Evolutionary conservation across 2,888 invertebrate species (phyloP).

Genomic region (Thelaira solivaga): DNA sequence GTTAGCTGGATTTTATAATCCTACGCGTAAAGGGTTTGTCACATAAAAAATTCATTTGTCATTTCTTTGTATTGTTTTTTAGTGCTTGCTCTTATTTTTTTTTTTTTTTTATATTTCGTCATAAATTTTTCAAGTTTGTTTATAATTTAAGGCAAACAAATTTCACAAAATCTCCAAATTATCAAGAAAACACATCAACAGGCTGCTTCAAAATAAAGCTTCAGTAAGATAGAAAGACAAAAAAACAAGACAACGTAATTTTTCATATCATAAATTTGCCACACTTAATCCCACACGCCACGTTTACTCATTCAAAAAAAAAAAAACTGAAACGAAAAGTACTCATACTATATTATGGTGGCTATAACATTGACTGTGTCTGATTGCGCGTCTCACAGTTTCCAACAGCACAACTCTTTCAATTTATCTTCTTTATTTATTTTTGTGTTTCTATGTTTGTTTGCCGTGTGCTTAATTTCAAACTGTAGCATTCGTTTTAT

Average conservation of each 20-base stretch:
- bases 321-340: neutral
- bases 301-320: conserved; percentile 42
- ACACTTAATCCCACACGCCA: conserved; percentile 74
- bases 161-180: conserved; percentile 65
- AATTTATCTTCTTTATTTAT: conserved; percentile 60
- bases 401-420: conserved; percentile 40
- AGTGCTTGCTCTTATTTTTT: neutral
- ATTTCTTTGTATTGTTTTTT: conserved; percentile 62
- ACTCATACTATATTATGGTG: no score
- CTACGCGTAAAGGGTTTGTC: conserved; percentile 72
- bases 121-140: conserved; percentile 30
- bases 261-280: conserved; percentile 74
- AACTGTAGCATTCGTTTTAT: conserved; percentile 62
- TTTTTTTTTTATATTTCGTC: conserved; percentile 2
- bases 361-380: conserved; percentile 27
- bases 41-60: conserved; percentile 75
- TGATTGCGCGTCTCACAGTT: conserved; percentile 12
- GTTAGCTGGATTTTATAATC: conserved; percentile 64
- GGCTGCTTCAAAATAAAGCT: conserved; percentile 36
- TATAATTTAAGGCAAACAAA: conserved; percentile 44
- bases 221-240: neutral
- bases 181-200: conserved; percentile 63
- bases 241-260: conserved; percentile 60
- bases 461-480: conserved; percentile 34
- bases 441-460: no score